A percentile compares a stretch with the other conserved stretches of the same genome.
Evolutionary conservation across 2,113 vertebrate species (phyloP).

Genomic region (Odobenus rosmarus): DNA sequence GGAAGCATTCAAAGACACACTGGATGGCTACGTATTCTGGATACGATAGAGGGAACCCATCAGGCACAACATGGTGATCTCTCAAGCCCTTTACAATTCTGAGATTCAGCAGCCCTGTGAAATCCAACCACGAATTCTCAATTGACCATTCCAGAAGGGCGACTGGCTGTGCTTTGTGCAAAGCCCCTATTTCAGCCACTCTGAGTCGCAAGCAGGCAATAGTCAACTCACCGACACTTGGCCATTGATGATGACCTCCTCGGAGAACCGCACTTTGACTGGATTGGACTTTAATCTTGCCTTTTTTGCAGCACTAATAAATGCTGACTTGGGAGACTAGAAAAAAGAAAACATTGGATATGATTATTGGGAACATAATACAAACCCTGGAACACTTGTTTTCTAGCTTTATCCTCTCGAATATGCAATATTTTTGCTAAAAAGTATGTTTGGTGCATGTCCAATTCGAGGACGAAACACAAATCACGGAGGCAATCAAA

Average conservation of each 20-base stretch:
- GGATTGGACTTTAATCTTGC: slow-evolving; percentile 99
- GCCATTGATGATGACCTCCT: slow-evolving; percentile 99
- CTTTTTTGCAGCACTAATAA: slow-evolving; percentile 99
- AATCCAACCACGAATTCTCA: not conserved
- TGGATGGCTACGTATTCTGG: not conserved
- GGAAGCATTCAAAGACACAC: not conserved
- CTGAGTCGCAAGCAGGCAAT: not conserved
- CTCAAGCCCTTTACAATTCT: not conserved
- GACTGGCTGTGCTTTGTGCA: not conserved
- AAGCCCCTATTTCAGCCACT: not conserved
- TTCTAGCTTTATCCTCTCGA: slow-evolving; percentile 31
- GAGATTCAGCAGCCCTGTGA: not conserved
- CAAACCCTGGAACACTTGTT: slow-evolving; percentile 17
- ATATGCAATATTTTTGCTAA: not conserved
- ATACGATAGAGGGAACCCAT: not conserved
- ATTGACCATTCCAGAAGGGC: not conserved
- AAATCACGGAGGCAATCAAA: slow-evolving; percentile 5
- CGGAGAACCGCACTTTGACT: slow-evolving; percentile 98
- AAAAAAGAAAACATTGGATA: slow-evolving; percentile 74
- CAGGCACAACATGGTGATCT: not conserved
- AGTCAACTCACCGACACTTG: slow-evolving; percentile 95
- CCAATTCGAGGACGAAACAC: slow-evolving; percentile 10
- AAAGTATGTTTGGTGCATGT: slow-evolving; percentile 7
- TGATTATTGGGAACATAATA: slow-evolving; percentile 55
- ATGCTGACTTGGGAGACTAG: slow-evolving; percentile 98